Evolutionary conservation across 2,888 invertebrate species (phyloP), one percentile per base, ranked within the genome.

Genomic region (Drosophila cognata): DNA sequence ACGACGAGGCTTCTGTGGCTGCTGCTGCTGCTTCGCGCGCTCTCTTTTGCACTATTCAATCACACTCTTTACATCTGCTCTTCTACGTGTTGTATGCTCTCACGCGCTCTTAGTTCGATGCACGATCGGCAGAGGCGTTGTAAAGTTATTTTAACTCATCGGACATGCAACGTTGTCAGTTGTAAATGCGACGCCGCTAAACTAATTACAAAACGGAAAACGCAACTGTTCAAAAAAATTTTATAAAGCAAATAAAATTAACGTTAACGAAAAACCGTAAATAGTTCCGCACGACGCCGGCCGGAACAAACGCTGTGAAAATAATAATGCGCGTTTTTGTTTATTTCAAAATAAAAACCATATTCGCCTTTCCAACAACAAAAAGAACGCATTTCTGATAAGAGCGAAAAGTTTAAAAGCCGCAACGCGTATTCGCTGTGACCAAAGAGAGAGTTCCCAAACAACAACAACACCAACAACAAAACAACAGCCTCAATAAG

Each of bases 321-420:
- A 88, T n/a, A 56, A 56, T 84, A 77, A 87, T 88, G 88, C 78
- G 65, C 75, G 82, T 72, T 78, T 88, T 88, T 81, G 82, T 89
- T 73, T 88, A 88, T 70, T 89, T 89, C 51, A 91, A 91, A 88
- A 91, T 91, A 67, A 81, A 84, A 87, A 87, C 89, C 60, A 91
- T 91, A 74, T 91, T 91, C 64, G 91, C 91, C 77, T 91, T 82
- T 79, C 89, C 91, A 74, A 91, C 91, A 68, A 88, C 84, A 69
- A 91, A 91, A 91, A 91, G 91, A 91, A 91, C 91, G 90, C 84
- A 86, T 86, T 87, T 84, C 78, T 90, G 70, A 81, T 69, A 76
- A 81, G 53, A 63, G 71, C 68, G 62, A 53, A 56, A 61, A 48
- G 50, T 21, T 16, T 43, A 29, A 31, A n/a, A 41, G 0, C n/a